Base-by-base conservation (phyloP, 2,113 vertebrate species). In the Entomyzon cyanotis region DNA sequence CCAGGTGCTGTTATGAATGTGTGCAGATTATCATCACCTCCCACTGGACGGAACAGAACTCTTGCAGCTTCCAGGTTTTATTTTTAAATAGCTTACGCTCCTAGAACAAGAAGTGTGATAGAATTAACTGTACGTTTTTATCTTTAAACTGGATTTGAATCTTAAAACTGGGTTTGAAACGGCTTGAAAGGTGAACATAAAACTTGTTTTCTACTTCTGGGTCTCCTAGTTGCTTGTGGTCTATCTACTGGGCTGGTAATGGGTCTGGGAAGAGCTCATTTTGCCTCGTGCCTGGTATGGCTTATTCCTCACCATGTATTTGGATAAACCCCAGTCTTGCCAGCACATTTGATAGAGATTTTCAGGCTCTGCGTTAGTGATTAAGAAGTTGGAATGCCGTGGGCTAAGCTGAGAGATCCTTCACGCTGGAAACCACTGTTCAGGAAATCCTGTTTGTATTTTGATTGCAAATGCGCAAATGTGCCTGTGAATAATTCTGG, bases 1-100 rank as follows among this genome's bases (percentile, higher is more conserved):
- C 87, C 97, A 97, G 94, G 94, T 97, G 94, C 80, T 94, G 30
- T 78, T 94, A 49, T 33, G 85, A 92, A 60, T 46, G 25, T 77
- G n/a, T 79, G 56, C 67, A 41, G 52, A 85, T 97, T 94, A 90
- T 89, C 64, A 68, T 75, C 92, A 93, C 77, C 56, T 90, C 87
- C 89, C 93, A 67, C 80, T 63, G 91, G 87, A 93, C 82, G 1
- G 3, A 65, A 76, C 33, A 79, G 83, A 96, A 63, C 82, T 74
- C 30, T 73, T 77, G 28, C 21, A 37, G 74, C 75, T 93, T 97
- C 89, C 84, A 93, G 82, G 33, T 83, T 93, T 95, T 94, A 80
- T 91, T 95, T 96, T 89, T 91, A 90, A 91, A 76, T 85, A n/a
- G 35, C 71, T 75, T 46, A 60, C 41, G 17, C 52, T 88, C 64